Base-by-base conservation (phyloP, 2,113 vertebrate genomes). In the Panthera leo region DNA sequence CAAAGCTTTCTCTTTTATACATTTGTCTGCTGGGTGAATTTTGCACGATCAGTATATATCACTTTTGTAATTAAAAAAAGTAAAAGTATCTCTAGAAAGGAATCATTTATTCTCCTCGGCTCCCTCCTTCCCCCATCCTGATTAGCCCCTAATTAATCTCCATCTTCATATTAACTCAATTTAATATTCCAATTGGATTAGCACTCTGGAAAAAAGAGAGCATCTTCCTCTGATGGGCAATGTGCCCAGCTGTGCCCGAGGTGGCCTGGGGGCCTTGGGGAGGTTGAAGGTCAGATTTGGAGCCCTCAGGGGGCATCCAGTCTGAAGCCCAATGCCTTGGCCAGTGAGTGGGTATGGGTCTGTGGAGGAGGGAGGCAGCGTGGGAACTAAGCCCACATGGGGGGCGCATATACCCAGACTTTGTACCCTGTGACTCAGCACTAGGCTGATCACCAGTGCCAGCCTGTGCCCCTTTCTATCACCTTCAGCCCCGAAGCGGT, bases 121-220 rank as follows among this genome's bases (percentile, higher is more conserved):
- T 58, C 55, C 88, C 85, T 92, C 71, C 76, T 92, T 95, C 58
- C 70, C 67, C 90, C 94, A 94, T 97, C 94, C 96, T 97, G 80
- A 96, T 97, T 88, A 96, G 89, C 70, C 45, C 36, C 95, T 92
- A 97, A 98, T 96, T 97, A 96, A 97, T 97, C 84, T 97, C 96
- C 71, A 89, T 91, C 78, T 97, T 96, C 34, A 0, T 85, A 95
- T 92, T 97, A 96, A 93, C 67, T 90, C 70, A 79, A 85, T 93
- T 92, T 92, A 97, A 90, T 83, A 85, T 92, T 92, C 67, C 53
- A 97, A 75, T 91, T 1, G 16, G 71, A 96, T 97, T 94, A 97
- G 90, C 45, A 31, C 53, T 96, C 84, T 97, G 0, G 14, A 67
- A 93, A 97, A 87, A 23, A 75, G 18, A 96, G 23, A 58, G 27